Percentiles rank a stretch among this genome's conserved stretches.
Evolutionary conservation across 2,888 invertebrate genomes (phyloP).

Genomic region (Amblyjoppa proteus): DNA sequence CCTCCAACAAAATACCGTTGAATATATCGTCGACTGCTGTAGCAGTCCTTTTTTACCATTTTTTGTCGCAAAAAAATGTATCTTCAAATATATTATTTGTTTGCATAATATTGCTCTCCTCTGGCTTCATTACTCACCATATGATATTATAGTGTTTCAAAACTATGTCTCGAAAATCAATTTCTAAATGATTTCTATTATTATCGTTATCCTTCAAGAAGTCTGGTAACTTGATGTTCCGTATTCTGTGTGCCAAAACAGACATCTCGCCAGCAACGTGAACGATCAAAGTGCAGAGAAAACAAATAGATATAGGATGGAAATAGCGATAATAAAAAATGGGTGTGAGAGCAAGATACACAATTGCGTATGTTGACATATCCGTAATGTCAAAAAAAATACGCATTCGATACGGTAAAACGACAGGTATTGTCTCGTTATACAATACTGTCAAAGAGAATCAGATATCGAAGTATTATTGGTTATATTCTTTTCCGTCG

Average conservation of each 20-base stretch:
- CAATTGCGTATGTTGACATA: conserved; percentile 19
- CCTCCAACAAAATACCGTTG: conserved; percentile 55
- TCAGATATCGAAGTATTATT: background rate
- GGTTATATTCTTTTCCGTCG: background rate
- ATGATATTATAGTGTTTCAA: conserved; percentile 48
- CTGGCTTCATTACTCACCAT: conserved; percentile 37
- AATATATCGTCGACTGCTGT: conserved; percentile 53
- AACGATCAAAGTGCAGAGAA: conserved; percentile 56
- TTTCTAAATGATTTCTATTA: background rate
- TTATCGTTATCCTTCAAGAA: background rate
- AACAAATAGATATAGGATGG: conserved; percentile 46
- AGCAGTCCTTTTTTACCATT: conserved; percentile 34
- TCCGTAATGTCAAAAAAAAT: conserved; percentile 46
- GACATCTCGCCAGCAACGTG: conserved; percentile 60
- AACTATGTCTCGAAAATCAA: conserved; percentile 43
- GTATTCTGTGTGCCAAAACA: conserved; percentile 53
- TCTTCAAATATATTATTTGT: background rate
- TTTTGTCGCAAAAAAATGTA: background rate
- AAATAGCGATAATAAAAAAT: conserved; percentile 45
- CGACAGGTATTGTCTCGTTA: conserved; percentile 37
- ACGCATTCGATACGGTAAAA: conserved; percentile 57
- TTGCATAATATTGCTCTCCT: background rate
- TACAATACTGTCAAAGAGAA: conserved; percentile 34
- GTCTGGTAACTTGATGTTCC: conserved; percentile 16
- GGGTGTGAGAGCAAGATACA: conserved; percentile 52